Evolutionary conservation across 2,888 invertebrate species (phyloP), one percentile per base, ranked within the genome.

Genomic region (Agelastica alni): DNA sequence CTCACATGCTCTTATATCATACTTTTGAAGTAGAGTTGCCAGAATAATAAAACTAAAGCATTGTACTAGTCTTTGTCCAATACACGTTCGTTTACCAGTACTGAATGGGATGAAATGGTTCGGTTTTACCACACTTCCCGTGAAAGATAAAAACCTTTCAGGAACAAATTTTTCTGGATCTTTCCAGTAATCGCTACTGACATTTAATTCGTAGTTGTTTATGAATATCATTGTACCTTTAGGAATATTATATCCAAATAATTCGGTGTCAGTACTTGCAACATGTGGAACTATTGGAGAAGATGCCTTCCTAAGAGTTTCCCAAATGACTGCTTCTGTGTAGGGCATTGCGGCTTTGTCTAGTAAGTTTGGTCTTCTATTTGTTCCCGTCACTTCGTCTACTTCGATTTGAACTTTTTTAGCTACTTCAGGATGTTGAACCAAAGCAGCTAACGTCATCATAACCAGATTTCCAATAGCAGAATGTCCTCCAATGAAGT

Each of bases 261-360:
- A 84, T 1, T 82, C 79, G 0, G 88, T 86, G 67, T 89, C 86
- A 64, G 86, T 84, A 1, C 89, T 89, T 0, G 93, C 91, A 0
- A 92, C 92, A 70, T 93, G 93, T 0, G 94, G 94, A 0, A 94
- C 93, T 53, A 94, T 93, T 0, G 94, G 93, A 0, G 93, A 93
- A 0, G 92, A 91, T 0, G 89, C 85, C 47, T 86, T 85, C 43
- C 94, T 77, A 0, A 93, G 75, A 1, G 90, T 87, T 77, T 94
- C 94, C 64, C 88, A 81, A 9, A 93, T 83, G 0, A 89, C 87
- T 0, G 91, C 91, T 76, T 91, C 89, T 0, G 91, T 91, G 71
- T 89, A 93, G 0, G 91, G 89, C 78, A 94, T 81, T 1, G 75
- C 75, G 1, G 80, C 77, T 67, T 85, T 83, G 62, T 93, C 89